Base-by-base conservation (phyloP, 2,113 vertebrate genomes). In the Dolichallabes microphthalmus region DNA sequence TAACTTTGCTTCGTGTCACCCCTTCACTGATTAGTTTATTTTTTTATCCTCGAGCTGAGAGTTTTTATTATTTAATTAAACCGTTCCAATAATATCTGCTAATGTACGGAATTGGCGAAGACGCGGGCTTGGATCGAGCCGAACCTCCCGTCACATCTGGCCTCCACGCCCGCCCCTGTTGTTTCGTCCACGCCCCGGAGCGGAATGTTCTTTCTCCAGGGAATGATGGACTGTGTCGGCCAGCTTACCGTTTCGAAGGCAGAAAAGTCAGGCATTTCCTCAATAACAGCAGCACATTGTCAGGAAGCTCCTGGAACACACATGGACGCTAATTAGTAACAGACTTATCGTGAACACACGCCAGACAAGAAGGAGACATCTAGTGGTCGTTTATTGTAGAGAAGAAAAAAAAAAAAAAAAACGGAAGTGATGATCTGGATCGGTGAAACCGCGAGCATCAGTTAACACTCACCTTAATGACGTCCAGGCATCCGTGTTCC, bases 401-500 rank as follows among this genome's bases (percentile, higher is more conserved):
- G 53, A 45, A 53, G 7, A 17, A 0, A 45, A 45, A 14, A 14
- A 4, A 19, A 68, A 45, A 53, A 14, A 17, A 0, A 45, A 45
- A 14, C n/a, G 4, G 39, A 50, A 32, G 22, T 12, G 8, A 14
- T 14, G 19, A 79, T 66, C 25, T 39, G 52, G 52, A 68, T 27
- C 45, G 32, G 45, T 15, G 13, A 27, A 52, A 6, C 39, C 39
- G 3, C 7, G 6, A 45, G 45, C 45, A 45, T 45, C 30, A 2
- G 35, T 50, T 30, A 30, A 45, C 0, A 9, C 69, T 82, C 89
- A 98, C 98, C 97, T 97, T 96, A 89, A 98, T 94, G 73, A 91
- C 90, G 82, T 97, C 97, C 89, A 98, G 92, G 90, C 97, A 98
- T n/a, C 97, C 97, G 66, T 99, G 97, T 86, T 98, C 97, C 93